Percentiles rank a stretch among this genome's conserved stretches.
phyloP scores from a whole-genome alignment of 2,113 vertebrate genomes.

The Ahaetulla prasina region DNA sequence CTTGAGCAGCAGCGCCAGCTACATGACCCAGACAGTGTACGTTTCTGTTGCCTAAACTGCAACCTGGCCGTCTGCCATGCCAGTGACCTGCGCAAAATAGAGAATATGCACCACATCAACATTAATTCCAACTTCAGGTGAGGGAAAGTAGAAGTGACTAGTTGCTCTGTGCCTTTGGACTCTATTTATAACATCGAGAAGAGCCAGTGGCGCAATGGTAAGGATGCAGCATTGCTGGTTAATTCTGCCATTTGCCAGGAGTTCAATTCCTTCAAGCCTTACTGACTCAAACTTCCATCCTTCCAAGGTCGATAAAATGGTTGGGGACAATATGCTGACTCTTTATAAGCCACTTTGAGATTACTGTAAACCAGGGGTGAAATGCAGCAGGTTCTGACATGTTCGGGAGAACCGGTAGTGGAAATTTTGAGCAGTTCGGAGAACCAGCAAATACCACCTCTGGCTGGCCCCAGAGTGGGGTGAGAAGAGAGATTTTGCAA shows the following conservation, averaged over 20 bases:
- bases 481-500: too few relatives aligned
- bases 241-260: neutral
- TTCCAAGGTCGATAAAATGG: neutral
- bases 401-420: too few relatives aligned
- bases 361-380: neutral
- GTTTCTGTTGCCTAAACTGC: slow-evolving; percentile 79
- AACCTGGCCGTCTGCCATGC: slow-evolving; percentile 66
- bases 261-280: neutral
- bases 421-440: too few relatives aligned
- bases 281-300: neutral
- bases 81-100: slow-evolving; percentile 78
- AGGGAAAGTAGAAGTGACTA: slow-evolving; percentile 42
- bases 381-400: too few relatives aligned
- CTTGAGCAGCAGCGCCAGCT: slow-evolving; percentile 24
- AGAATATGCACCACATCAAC: slow-evolving; percentile 79
- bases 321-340: neutral
- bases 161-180: neutral
- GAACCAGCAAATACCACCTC: too few relatives aligned
- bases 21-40: slow-evolving; percentile 44
- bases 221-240: neutral
- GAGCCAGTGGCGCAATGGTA: neutral
- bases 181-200: neutral
- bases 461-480: too few relatives aligned
- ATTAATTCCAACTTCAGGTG: slow-evolving; percentile 82
- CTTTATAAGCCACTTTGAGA: neutral